These are phyloP conservation scores for Branchellion lobata DNA, from an alignment of 2,888 invertebrate species.

Conservation along the genomic window DNA sequence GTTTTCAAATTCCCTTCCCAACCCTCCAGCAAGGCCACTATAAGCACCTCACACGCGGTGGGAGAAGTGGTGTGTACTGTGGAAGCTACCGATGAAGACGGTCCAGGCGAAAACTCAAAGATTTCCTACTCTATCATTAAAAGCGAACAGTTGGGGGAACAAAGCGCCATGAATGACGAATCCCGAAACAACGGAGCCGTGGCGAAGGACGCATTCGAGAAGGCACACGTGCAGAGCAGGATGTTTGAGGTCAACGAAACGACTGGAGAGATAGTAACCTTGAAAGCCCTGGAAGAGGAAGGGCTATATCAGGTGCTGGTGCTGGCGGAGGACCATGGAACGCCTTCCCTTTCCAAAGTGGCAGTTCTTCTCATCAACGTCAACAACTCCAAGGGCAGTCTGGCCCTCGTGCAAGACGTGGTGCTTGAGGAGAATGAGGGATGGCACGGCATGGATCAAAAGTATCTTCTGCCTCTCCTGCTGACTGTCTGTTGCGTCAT, in stretches of 20 bases:
- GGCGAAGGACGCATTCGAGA: neutral
- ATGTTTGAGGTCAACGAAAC: neutral
- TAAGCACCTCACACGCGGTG: neutral
- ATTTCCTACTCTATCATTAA: constrained; percentile 1
- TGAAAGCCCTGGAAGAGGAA: neutral
- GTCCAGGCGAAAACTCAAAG: neutral
- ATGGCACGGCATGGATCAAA: constrained; percentile 30
- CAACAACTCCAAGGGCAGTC: constrained; percentile 2
- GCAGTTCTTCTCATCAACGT: constrained; percentile 12
- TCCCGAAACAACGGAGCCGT: neutral
- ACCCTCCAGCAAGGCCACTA: neutral
- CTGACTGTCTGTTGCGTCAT: constrained; percentile 33
- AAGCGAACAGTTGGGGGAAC: neutral
- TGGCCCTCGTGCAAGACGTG: neutral
- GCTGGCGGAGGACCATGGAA: constrained; percentile 33
- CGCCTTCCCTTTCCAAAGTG: constrained; percentile 17
- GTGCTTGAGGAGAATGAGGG: neutral
- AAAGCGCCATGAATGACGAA: neutral
- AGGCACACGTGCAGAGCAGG: neutral
- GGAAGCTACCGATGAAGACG: constrained; percentile 23
- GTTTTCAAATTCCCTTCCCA: constrained; percentile 6
- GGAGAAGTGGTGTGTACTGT: neutral
- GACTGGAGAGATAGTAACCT: constrained; percentile 2
- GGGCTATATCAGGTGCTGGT: neutral
- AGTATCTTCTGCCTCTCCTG: constrained; percentile 1